Conservation (phyloP, 2,888 invertebrate genomes). For the Rhagonycha fulva region DNA sequence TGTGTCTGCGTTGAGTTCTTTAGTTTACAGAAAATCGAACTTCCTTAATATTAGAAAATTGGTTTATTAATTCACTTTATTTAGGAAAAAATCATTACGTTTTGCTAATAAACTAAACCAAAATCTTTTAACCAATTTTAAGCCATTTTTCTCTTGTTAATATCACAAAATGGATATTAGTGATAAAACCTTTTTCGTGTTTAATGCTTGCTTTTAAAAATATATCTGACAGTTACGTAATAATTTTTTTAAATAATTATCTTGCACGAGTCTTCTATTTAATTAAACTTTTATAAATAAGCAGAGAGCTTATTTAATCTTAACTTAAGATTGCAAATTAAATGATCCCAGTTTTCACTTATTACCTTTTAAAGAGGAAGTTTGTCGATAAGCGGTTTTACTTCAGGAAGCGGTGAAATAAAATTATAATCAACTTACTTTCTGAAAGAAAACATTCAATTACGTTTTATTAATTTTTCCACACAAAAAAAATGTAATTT, state of each 20-base stretch:
- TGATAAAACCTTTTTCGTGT: constrained; percentile 1
- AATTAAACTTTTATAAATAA: not conserved
- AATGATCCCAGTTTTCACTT: not conserved
- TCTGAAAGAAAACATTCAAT: not conserved
- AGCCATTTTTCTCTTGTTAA: not conserved
- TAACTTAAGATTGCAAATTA: not conserved
- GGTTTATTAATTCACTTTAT: not conserved
- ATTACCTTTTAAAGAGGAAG: not conserved
- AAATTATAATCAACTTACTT: not conserved
- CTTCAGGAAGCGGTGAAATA: not conserved
- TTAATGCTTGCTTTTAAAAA: not conserved
- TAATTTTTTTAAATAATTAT: not conserved
- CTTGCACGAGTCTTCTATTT: not conserved
- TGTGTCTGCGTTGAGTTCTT: constrained; percentile 20
- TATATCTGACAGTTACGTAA: not conserved
- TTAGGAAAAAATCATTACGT: not conserved
- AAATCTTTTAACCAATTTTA: not conserved
- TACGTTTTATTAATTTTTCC: not conserved
- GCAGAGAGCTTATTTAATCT: not conserved
- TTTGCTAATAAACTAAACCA: not conserved
- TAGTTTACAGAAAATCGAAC: constrained; percentile 21
- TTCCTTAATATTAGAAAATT: not conserved
- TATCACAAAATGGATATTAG: not conserved
- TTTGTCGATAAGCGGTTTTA: not conserved
- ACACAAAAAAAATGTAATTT: not conserved